These are phyloP conservation scores for Dasyurus viverrinus DNA, from an alignment of 2,113 vertebrate species.

Conservation along the genomic window DNA sequence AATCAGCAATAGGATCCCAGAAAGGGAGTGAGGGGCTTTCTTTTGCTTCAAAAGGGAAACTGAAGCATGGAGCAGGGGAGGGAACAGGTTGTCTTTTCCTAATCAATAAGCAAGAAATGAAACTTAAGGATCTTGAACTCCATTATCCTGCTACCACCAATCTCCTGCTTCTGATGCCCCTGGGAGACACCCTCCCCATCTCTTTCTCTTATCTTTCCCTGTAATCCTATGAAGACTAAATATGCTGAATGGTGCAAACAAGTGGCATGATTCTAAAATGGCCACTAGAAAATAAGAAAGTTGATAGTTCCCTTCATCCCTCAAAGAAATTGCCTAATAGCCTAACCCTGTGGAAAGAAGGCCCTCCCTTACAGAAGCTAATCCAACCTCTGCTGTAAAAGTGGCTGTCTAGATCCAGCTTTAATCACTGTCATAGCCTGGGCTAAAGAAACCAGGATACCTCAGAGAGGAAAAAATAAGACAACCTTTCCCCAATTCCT, in stretches of 20 bases:
- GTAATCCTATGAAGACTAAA: neutral
- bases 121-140: slow-evolving; percentile 27
- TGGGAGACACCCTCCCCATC: neutral
- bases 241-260: neutral
- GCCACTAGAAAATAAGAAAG: neutral
- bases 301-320: neutral
- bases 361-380: neutral
- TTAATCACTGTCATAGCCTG: neutral
- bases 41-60: slow-evolving; percentile 21
- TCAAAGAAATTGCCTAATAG: neutral
- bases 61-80: neutral
- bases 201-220: slow-evolving; percentile 26
- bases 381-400: neutral
- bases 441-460: neutral
- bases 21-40: slow-evolving; percentile 41
- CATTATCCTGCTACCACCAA: neutral
- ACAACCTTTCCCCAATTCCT: neutral
- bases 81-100: neutral
- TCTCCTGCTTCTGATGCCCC: neutral
- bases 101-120: neutral
- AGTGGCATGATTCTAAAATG: neutral
- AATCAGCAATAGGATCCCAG: slow-evolving; percentile 55
- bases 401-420: neutral
- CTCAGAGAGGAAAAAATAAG: neutral
- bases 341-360: neutral